Evolutionary conservation across 2,113 vertebrate genomes (phyloP).

Genomic region (Verasper variegatus): DNA sequence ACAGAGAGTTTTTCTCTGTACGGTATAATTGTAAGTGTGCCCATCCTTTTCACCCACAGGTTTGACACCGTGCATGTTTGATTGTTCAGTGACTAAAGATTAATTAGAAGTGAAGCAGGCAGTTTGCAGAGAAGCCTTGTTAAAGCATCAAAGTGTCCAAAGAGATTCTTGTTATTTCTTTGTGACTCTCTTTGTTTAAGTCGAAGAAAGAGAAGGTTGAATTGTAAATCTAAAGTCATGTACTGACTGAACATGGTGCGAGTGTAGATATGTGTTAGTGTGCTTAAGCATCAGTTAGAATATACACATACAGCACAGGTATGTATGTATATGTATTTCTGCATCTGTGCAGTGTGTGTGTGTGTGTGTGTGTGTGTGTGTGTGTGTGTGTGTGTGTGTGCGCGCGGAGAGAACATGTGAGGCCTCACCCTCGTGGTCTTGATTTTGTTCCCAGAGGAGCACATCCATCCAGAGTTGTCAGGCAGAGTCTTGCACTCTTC

Average conservation of each 20-base stretch:
- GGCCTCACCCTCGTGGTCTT: slow-evolving; percentile 97
- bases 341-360: neutral
- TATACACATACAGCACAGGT: slow-evolving; percentile 5
- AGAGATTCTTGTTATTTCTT: neutral
- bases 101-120: slow-evolving; percentile 14
- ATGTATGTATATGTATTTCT: slow-evolving; percentile 2
- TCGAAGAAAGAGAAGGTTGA: neutral
- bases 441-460: slow-evolving; percentile 97
- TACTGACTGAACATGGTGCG: neutral
- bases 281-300: neutral
- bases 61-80: slow-evolving; percentile 19
- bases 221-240: neutral
- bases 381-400: too few species aligned
- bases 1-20: slow-evolving; percentile 1
- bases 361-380: too few species aligned
- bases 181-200: slow-evolving; percentile 20
- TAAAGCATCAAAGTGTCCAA: slow-evolving; percentile 8
- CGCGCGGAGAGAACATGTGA: neutral
- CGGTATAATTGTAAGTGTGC: neutral
- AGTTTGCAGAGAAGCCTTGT: slow-evolving; percentile 18
- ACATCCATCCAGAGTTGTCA: slow-evolving; percentile 99
- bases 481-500: slow-evolving; percentile 98
- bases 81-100: slow-evolving; percentile 13
- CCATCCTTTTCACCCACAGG: neutral
- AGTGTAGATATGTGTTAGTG: too few species aligned